Evolutionary conservation across 1,140 invertebrate species (phyloP).

Genomic region (Pseudachorutes palmiensis): DNA sequence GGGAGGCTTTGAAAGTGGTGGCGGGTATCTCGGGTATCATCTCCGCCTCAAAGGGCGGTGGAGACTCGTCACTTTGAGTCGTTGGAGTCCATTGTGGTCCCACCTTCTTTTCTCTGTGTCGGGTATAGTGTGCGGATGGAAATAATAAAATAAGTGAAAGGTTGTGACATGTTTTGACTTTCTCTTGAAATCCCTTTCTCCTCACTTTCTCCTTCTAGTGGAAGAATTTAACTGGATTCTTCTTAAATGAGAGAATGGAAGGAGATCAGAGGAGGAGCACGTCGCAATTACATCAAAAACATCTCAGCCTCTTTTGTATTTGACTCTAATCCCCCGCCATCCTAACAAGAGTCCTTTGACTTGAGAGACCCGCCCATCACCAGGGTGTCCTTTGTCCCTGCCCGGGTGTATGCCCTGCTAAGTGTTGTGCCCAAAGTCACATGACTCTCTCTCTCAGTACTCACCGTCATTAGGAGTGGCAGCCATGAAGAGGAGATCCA

Average conservation of each 20-base stretch:
- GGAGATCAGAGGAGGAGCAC: too few species aligned
- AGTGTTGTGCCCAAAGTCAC: too few species aligned
- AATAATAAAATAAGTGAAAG: conserved; percentile 3
- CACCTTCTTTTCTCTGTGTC: neutral
- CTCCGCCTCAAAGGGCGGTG: neutral
- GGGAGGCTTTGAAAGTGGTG: too few species aligned
- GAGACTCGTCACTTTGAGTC: neutral
- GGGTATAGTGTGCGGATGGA: neutral
- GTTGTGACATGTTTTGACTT: neutral
- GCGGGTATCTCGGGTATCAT: too few species aligned
- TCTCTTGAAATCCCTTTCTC: neutral
- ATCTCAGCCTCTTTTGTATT: too few species aligned
- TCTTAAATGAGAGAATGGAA: neutral
- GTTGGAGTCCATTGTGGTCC: neutral
- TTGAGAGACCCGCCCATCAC: too few species aligned
- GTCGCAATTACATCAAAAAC: too few species aligned
- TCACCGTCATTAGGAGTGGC: conserved; percentile 38
- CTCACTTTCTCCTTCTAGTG: neutral
- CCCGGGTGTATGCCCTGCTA: too few species aligned
- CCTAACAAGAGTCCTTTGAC: too few species aligned
- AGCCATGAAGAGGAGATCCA: conserved; percentile 37
- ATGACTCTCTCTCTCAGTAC: too few species aligned
- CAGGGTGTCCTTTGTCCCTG: too few species aligned
- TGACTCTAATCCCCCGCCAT: too few species aligned
- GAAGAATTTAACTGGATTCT: neutral